Conservation (phyloP, 2,797 vertebrate species). For the Aplochiton taeniatus region DNA sequence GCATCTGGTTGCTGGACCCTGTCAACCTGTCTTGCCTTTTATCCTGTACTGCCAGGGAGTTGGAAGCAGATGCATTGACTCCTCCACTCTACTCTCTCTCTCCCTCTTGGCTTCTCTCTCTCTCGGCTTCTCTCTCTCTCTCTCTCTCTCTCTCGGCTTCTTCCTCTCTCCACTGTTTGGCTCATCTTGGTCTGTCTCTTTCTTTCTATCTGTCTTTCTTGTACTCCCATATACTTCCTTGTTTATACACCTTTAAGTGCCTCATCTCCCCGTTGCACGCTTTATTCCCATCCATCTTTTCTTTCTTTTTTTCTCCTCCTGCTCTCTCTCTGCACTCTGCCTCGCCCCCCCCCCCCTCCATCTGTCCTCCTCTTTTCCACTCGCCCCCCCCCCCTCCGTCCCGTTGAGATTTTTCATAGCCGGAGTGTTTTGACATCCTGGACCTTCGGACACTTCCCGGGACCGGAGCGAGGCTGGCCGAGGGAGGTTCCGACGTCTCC, state of each 20-base stretch:
- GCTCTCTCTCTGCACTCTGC: background rate
- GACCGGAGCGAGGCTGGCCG: too few relatives aligned
- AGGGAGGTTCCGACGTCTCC: too few relatives aligned
- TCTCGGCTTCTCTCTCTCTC: background rate
- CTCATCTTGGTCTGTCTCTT: background rate
- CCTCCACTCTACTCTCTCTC: background rate
- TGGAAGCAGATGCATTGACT: too few relatives aligned
- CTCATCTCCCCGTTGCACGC: background rate
- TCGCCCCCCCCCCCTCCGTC: too few relatives aligned
- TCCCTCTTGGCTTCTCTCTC: too few relatives aligned
- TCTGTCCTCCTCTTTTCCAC: too few relatives aligned
- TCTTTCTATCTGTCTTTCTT: background rate
- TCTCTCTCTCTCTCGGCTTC: background rate
- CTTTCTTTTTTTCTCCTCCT: background rate
- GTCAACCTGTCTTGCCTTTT: background rate
- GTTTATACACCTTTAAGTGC: background rate
- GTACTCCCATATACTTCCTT: background rate
- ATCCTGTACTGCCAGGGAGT: background rate
- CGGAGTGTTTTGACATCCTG: too few relatives aligned
- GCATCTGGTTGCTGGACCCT: background rate
- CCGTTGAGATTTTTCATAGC: too few relatives aligned
- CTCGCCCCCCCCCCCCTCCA: too few relatives aligned
- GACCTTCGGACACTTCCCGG: too few relatives aligned
- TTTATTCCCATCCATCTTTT: background rate
- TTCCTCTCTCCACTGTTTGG: background rate